These are phyloP conservation scores for Adelognathus sp. DNA, from an alignment of 2,888 invertebrate genomes.

Conservation along the genomic window DNA sequence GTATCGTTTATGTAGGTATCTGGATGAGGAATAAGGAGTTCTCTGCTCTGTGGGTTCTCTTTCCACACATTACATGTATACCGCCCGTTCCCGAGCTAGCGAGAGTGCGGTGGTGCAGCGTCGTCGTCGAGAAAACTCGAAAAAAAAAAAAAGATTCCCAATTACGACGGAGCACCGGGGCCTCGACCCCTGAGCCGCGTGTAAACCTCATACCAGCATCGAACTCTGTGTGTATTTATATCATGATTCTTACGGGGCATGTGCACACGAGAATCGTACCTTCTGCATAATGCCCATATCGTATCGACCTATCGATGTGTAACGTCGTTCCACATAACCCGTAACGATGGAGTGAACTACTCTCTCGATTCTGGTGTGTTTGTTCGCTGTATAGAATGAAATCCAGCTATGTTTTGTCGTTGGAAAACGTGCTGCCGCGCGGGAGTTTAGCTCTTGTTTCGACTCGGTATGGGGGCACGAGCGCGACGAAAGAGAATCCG, in stretches of 20 bases:
- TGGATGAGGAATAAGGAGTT: slow-evolving; percentile 65
- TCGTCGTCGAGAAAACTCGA: background rate
- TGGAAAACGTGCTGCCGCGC: too few relatives aligned
- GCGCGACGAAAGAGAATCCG: slow-evolving; percentile 15
- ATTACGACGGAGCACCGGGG: slow-evolving; percentile 42
- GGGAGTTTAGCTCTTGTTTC: background rate
- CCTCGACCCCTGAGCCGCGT: slow-evolving; percentile 35
- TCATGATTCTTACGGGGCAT: background rate
- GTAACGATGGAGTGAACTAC: slow-evolving; percentile 4
- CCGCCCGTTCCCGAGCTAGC: slow-evolving; percentile 20
- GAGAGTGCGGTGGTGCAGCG: slow-evolving; percentile 29
- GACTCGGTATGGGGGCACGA: background rate
- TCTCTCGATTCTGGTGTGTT: background rate
- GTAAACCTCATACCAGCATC: slow-evolving; percentile 27
- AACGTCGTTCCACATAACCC: slow-evolving; percentile 38
- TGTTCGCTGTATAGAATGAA: background rate
- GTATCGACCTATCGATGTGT: slow-evolving; percentile 46
- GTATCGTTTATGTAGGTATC: slow-evolving; percentile 64
- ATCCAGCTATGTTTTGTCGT: background rate
- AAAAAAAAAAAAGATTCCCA: slow-evolving; percentile 47
- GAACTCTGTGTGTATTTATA: background rate
- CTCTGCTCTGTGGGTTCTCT: slow-evolving; percentile 8
- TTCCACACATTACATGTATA: slow-evolving; percentile 26
- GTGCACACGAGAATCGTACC: background rate
- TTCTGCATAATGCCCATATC: slow-evolving; percentile 40